phyloP scores from a whole-genome alignment of 2,888 invertebrate species.

The Hirtodrosophila cameraria region DNA sequence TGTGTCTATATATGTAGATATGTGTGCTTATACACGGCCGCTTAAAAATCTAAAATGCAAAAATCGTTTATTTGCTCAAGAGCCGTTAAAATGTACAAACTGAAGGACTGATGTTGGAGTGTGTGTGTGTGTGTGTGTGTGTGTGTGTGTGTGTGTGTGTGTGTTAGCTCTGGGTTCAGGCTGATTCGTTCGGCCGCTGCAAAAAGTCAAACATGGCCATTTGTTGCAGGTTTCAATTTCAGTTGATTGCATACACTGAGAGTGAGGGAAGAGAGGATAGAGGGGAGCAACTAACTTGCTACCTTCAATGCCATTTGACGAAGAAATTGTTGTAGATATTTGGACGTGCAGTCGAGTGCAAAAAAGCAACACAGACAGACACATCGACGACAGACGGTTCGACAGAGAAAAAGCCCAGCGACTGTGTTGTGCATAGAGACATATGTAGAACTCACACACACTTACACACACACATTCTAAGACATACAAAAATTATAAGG shows the following conservation, averaged over 20 bases:
- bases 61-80: constrained; percentile 77
- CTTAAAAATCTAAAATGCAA: constrained; percentile 75
- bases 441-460: constrained; percentile 55
- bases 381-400: constrained; percentile 52
- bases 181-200: constrained; percentile 57
- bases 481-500: constrained; percentile 77
- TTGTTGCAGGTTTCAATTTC: constrained; percentile 77
- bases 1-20: background rate
- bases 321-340: constrained; percentile 74
- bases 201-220: constrained; percentile 73
- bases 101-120: constrained; percentile 21
- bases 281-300: constrained; percentile 36
- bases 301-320: constrained; percentile 58
- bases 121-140: constrained; percentile 1
- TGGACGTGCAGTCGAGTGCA: constrained; percentile 74
- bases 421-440: constrained; percentile 43
- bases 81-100: constrained; percentile 74
- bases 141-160: too few relatives aligned
- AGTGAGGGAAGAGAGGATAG: constrained; percentile 10
- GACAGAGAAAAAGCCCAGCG: constrained; percentile 44
- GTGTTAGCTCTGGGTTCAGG: background rate
- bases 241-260: constrained; percentile 69
- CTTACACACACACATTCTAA: constrained; percentile 26
- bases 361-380: constrained; percentile 60
- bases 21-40: constrained; percentile 33